A percentile compares a stretch with the other conserved stretches of the same genome.
These are phyloP conservation scores for Salvator merianae DNA, from an alignment of 2,113 vertebrate genomes.

Conservation along the genomic window DNA sequence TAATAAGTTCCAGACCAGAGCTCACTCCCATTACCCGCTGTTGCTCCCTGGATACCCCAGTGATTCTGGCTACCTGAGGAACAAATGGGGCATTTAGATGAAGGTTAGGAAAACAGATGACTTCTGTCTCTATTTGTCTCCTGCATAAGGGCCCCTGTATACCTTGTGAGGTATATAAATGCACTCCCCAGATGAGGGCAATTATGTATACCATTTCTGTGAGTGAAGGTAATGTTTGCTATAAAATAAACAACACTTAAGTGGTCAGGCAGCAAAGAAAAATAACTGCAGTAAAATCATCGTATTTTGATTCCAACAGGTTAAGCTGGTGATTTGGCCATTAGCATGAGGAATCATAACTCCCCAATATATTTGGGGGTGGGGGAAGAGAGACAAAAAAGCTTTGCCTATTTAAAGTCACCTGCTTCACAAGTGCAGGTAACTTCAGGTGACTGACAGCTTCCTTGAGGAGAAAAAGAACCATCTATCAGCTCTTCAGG, in stretches of 20 bases:
- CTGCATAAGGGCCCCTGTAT: neutral
- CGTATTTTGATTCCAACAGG: neutral
- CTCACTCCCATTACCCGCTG: constrained; percentile 80
- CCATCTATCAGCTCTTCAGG: no score
- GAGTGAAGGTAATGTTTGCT: no score
- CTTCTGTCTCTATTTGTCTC: neutral
- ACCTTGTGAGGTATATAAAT: no score
- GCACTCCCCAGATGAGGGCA: no score
- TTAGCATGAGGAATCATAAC: neutral
- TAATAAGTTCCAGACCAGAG: constrained; percentile 88
- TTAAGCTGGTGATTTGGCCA: neutral
- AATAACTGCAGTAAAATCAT: neutral
- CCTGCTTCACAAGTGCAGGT: no score
- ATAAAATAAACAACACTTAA: neutral
- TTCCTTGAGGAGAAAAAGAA: no score
- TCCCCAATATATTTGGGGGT: no score
- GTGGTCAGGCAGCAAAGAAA: neutral
- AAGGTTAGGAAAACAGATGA: neutral
- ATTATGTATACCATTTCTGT: neutral
- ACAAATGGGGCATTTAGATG: neutral
- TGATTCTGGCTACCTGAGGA: constrained; percentile 79
- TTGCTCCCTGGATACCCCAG: constrained; percentile 79
- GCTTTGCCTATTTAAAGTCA: no score
- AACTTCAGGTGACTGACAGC: no score
- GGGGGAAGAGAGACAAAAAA: no score